Base-by-base conservation (phyloP, 2,888 invertebrate genomes). In the Synanthedon andrenaeformis region DNA sequence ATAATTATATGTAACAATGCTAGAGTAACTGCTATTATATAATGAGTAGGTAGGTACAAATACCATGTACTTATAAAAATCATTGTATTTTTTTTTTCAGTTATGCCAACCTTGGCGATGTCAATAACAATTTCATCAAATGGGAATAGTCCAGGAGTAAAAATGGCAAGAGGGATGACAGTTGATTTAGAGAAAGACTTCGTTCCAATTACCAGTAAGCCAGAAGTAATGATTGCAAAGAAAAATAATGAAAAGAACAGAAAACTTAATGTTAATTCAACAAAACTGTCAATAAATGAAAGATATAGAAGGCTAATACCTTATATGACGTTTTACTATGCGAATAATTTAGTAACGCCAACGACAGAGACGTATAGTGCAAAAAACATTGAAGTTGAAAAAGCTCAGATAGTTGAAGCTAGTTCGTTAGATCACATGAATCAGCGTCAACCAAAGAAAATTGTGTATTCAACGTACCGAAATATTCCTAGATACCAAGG, bases 251-350 rank as follows among this genome's bases (percentile, higher is more conserved):
- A 62, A 52, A 76, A 69, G 59, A 67, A 66, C 53, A 58, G 67
- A 62, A 65, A 59, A 59, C 42, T 62, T 12, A 70, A 62, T 28
- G 56, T 58, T 5, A 79, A 81, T 61, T 62, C 72, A 4, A 75
- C 82, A 14, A 76, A 83, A 51, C 69, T 91, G 49, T 83, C 87
- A 5, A 78, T 88, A 50, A 90, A 90, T 53, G 92, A 94, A 77
- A 89, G 95, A 52, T 92, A 92, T 69, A 90, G 95, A 65, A 89
- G 95, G 59, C 77, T 95, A 52, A 92, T 95, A 67, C 95, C 95
- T 1, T 95, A 95, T 73, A 93, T 93, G 90, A 94, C 93, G 42
- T 95, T 92, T 77, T 95, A 94, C 74, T 84, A 92, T n/a, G 89
- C 88, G 49, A 90, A 91, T 56, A 89, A 91, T 66, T 77, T 90